phyloP scores from a whole-genome alignment of 2,797 vertebrate genomes.

The Amblyraja radiata region DNA sequence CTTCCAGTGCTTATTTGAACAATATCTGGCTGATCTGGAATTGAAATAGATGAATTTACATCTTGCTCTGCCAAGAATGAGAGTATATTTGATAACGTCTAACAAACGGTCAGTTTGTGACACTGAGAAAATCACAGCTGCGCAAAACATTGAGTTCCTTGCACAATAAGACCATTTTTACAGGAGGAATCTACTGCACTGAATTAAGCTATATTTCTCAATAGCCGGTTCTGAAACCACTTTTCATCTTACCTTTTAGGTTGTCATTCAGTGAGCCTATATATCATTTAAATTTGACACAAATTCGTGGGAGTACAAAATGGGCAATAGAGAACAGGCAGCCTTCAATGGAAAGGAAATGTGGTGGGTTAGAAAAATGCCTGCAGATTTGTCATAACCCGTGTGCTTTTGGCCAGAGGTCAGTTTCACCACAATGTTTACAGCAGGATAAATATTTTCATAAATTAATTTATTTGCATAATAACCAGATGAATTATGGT shows the following conservation, averaged over 20 bases:
- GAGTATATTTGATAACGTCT: neutral
- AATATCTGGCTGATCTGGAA: neutral
- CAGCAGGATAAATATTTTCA: neutral
- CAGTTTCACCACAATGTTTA: neutral
- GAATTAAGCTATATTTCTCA: neutral
- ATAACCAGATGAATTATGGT: neutral
- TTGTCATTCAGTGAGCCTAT: neutral
- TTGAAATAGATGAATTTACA: neutral
- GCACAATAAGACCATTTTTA: neutral
- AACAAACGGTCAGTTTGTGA: neutral
- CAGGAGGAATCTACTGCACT: neutral
- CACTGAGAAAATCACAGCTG: neutral
- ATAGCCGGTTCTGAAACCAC: neutral
- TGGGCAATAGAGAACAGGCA: neutral
- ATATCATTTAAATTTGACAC: neutral
- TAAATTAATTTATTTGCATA: neutral
- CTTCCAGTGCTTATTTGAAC: neutral
- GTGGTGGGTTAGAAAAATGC: neutral
- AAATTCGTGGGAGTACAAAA: neutral
- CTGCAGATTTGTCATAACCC: neutral
- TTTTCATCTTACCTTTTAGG: neutral
- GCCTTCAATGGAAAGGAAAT: neutral
- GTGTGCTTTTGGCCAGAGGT: neutral
- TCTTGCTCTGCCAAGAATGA: neutral
- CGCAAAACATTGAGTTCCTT: neutral